phyloP scores from a whole-genome alignment of 2,888 invertebrate species.

The Drosophila macrospina region DNA sequence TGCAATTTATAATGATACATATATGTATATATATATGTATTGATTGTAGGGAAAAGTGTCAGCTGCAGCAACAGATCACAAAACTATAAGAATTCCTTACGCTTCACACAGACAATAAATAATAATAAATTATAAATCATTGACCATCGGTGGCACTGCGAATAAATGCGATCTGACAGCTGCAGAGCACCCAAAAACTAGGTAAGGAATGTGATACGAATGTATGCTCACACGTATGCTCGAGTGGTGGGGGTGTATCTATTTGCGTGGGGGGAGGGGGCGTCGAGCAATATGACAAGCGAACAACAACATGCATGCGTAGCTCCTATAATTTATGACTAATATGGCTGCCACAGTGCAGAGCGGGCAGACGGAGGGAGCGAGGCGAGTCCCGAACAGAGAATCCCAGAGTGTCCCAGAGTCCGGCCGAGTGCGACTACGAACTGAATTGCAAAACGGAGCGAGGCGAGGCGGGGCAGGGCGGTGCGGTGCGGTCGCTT shows the following conservation, averaged over 20 bases:
- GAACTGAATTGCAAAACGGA: slow-evolving; percentile 19
- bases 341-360: slow-evolving; percentile 54
- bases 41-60: slow-evolving; percentile 17
- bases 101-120: slow-evolving; percentile 35
- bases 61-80: slow-evolving; percentile 41
- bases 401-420: slow-evolving; percentile 7
- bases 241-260: not conserved
- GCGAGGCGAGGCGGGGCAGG: no score
- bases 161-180: slow-evolving; percentile 47
- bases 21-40: not conserved
- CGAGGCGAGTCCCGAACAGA: slow-evolving; percentile 12
- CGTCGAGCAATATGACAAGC: slow-evolving; percentile 24
- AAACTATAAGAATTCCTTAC: slow-evolving; percentile 32
- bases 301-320: slow-evolving; percentile 36
- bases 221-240: not conserved
- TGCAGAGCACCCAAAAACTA: slow-evolving; percentile 44
- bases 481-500: slow-evolving; percentile 38
- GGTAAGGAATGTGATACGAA: slow-evolving; percentile 38
- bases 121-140: slow-evolving; percentile 50
- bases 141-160: slow-evolving; percentile 28
- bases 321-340: slow-evolving; percentile 70
- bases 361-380: slow-evolving; percentile 9
- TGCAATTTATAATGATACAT: no score
- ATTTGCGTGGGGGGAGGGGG: not conserved
- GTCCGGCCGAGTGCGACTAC: slow-evolving; percentile 1